Evolutionary conservation across 1,140 invertebrate species (phyloP), one percentile per base, ranked within the genome.

Genomic region (Dinoponera quadriceps): DNA sequence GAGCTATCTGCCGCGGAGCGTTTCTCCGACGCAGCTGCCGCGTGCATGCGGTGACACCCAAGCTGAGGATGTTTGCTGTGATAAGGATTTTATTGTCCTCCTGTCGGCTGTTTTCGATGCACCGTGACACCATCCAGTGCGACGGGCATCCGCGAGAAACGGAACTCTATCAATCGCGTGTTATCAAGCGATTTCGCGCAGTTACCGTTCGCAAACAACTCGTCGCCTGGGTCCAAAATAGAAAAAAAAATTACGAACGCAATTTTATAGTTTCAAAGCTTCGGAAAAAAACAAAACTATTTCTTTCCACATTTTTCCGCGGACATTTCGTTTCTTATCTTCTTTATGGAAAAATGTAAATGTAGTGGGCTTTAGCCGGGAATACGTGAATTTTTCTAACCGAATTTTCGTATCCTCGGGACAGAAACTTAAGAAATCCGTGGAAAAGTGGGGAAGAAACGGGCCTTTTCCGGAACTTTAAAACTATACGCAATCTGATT

Each of bases 61-160:
- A 88, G 55, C 25, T 60, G 54, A 90, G 90, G 83, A 89, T 89
- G 90, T 89, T 91, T 88, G 77, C 81, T 54, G 82, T 82, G 91
- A 92, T 92, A 92, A 92, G 84, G 22, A 81, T 83, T 91, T 89
- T 89, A 89, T 89, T 85, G 75, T 73, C 82, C 80, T 60, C 54
- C 14, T 9, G 88, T 87, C 85, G 89, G 86, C 85, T 66, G 57
- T 81, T 88, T 83, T 88, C 73, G 77, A 88, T 86, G 84, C 77
- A 71, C 44, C 73, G 22, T 54, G 55, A 74, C 54, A 38, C 66
- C 74, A 68, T 20, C 2, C 29, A 14, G 3, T 13, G 51, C 14
- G 13, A 71, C 38, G 38, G 14, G 48, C 57, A 75, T 51, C 16
- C 16, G 13, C 14, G 22, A 48, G 38, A 29, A 74, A 74, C 4